Conservation (phyloP, 2,797 vertebrate species). For the Lophotriccus pileatus region DNA sequence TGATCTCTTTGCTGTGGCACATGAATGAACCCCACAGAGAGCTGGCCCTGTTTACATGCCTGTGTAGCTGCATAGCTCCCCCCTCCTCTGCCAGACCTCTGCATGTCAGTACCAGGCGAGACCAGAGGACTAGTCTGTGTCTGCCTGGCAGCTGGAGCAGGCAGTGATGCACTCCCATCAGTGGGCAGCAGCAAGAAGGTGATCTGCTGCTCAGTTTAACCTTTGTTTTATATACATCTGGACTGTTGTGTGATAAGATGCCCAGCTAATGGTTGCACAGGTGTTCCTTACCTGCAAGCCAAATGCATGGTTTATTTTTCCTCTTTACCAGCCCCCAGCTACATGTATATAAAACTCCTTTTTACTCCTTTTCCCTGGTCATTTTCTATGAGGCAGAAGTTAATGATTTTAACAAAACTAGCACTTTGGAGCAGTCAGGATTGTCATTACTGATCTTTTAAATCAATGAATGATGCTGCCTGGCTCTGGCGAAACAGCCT, state of each 20-base stretch:
- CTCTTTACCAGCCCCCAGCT: neutral
- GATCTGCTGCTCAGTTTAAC: neutral
- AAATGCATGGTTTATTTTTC: neutral
- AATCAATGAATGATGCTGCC: neutral
- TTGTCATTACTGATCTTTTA: neutral
- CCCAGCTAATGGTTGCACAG: neutral
- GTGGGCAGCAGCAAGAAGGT: neutral
- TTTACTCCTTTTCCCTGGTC: neutral
- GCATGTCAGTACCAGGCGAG: neutral
- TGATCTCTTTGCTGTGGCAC: neutral
- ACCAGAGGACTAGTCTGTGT: neutral
- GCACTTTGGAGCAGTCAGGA: neutral
- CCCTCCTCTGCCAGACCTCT: neutral
- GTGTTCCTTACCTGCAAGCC: neutral
- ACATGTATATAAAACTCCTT: neutral
- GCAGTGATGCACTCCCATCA: neutral
- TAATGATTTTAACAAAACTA: neutral
- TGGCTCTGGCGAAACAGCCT: neutral
- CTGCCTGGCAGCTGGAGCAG: neutral
- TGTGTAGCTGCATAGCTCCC: neutral
- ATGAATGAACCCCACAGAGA: neutral
- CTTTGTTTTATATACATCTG: neutral
- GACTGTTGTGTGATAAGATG: neutral
- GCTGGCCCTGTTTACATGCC: neutral
- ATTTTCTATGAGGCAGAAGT: neutral